phyloP scores from a whole-genome alignment of 2,113 vertebrate species.

The Macrotus californicus region DNA sequence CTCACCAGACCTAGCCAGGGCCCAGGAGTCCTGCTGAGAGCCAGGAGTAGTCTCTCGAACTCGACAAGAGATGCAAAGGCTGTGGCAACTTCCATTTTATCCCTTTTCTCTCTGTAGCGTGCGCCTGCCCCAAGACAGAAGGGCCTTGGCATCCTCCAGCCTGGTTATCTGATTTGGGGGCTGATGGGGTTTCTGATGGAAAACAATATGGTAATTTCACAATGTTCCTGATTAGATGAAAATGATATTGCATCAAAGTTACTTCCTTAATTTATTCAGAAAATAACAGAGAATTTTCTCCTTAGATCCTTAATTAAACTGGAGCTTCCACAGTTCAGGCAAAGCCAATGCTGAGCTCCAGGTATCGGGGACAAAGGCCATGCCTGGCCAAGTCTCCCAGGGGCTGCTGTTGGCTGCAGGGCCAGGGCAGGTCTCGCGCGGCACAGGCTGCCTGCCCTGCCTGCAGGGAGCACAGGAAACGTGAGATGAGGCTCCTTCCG shows the following conservation, averaged over 20 bases:
- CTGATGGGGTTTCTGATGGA: slow-evolving; percentile 81
- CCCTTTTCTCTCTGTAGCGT: slow-evolving; percentile 34
- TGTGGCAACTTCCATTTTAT: background rate
- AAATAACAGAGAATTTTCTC: slow-evolving; percentile 82
- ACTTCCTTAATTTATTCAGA: slow-evolving; percentile 85
- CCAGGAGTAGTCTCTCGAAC: background rate
- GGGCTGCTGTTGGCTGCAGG: background rate
- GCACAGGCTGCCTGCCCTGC: background rate
- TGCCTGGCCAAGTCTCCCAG: slow-evolving; percentile 3
- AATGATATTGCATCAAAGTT: slow-evolving; percentile 86
- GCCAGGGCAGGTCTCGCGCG: background rate
- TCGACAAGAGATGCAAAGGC: background rate
- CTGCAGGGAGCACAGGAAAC: background rate
- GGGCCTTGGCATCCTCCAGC: slow-evolving; percentile 75
- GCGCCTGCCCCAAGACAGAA: slow-evolving; percentile 62
- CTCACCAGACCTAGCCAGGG: background rate
- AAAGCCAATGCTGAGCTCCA: slow-evolving; percentile 65
- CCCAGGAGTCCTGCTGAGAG: background rate
- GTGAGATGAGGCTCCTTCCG: background rate
- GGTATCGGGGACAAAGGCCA: slow-evolving; percentile 76
- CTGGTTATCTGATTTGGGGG: slow-evolving; percentile 82
- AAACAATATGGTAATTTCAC: slow-evolving; percentile 87
- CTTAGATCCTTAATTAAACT: slow-evolving; percentile 86
- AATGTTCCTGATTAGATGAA: slow-evolving; percentile 86
- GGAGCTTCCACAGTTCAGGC: slow-evolving; percentile 66